A percentile compares a stretch with the other conserved stretches of the same genome.
Conservation (phyloP, 2,113 vertebrate species). For the Bucco capensis region DNA sequence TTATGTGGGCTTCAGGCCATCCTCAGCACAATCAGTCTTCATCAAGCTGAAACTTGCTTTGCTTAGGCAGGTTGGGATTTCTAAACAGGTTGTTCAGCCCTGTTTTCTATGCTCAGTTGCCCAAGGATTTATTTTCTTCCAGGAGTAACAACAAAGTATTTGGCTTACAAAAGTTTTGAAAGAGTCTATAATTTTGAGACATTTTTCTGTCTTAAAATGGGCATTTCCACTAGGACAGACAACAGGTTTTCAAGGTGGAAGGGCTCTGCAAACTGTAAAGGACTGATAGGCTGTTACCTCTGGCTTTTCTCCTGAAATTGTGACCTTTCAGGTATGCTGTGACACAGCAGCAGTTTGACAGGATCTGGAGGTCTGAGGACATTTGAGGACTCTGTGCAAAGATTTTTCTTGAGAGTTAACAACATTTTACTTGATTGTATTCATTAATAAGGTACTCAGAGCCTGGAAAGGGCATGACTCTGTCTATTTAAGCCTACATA, state of each 20-base stretch:
- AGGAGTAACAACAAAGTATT: slow-evolving; percentile 24
- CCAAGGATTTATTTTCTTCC: slow-evolving; percentile 57
- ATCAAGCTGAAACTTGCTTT: slow-evolving; percentile 56
- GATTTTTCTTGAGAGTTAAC: rapidly evolving
- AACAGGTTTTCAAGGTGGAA: neutral
- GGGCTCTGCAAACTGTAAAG: neutral
- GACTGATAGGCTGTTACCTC: neutral
- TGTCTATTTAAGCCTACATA: neutral
- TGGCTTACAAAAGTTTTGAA: slow-evolving; percentile 11
- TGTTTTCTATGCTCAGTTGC: slow-evolving; percentile 60
- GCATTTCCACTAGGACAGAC: neutral
- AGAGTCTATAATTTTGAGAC: neutral
- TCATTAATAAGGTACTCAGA: neutral
- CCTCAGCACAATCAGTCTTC: slow-evolving; percentile 26
- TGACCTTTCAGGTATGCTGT: neutral
- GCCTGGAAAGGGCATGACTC: neutral
- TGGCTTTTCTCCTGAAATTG: neutral
- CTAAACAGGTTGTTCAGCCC: slow-evolving; percentile 57
- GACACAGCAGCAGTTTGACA: neutral
- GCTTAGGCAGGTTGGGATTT: slow-evolving; percentile 53
- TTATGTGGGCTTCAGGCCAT: slow-evolving; percentile 47
- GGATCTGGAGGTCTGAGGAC: neutral
- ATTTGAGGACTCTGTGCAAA: neutral
- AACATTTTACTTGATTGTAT: neutral
- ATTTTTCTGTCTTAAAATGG: neutral